Percentiles rank a stretch among this genome's conserved stretches.
These are phyloP conservation scores for Melanaphis sacchari DNA, from an alignment of 1,140 invertebrate species.

Conservation along the genomic window DNA sequence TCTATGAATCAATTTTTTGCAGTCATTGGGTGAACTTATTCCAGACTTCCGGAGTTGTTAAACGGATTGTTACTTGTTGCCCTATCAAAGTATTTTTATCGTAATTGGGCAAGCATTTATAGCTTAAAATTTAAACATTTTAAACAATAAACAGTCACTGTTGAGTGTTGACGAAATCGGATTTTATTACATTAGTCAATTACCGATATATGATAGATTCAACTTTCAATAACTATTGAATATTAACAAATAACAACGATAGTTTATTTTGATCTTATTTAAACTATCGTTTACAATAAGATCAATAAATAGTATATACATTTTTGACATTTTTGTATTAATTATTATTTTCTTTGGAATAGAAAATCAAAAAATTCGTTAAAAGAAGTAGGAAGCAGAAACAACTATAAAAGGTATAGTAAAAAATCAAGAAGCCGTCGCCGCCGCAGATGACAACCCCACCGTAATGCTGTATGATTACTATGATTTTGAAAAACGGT, in stretches of 20 bases:
- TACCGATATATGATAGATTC: too few relatives aligned
- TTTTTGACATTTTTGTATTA: too few relatives aligned
- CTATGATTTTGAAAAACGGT: not conserved
- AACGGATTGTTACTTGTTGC: not conserved
- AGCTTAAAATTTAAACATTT: not conserved
- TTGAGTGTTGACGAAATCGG: not conserved
- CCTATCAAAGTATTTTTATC: not conserved
- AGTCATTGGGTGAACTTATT: not conserved
- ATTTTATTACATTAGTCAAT: too few relatives aligned
- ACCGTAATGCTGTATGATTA: not conserved
- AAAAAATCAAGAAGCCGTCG: not conserved
- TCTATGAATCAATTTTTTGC: not conserved
- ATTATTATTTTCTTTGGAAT: not conserved
- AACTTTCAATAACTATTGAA: too few relatives aligned
- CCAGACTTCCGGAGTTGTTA: not conserved
- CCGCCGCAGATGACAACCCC: not conserved
- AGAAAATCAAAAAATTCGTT: conserved; percentile 24
- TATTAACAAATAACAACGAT: too few relatives aligned
- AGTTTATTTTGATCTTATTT: too few relatives aligned
- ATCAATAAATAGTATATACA: too few relatives aligned
- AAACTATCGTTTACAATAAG: too few relatives aligned
- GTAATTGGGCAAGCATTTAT: not conserved
- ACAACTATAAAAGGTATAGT: too few relatives aligned
- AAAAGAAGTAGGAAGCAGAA: too few relatives aligned
- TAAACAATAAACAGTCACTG: too few relatives aligned